Evolutionary conservation across 2,113 vertebrate species (phyloP).

Genomic region (Callospermophilus lateralis): DNA sequence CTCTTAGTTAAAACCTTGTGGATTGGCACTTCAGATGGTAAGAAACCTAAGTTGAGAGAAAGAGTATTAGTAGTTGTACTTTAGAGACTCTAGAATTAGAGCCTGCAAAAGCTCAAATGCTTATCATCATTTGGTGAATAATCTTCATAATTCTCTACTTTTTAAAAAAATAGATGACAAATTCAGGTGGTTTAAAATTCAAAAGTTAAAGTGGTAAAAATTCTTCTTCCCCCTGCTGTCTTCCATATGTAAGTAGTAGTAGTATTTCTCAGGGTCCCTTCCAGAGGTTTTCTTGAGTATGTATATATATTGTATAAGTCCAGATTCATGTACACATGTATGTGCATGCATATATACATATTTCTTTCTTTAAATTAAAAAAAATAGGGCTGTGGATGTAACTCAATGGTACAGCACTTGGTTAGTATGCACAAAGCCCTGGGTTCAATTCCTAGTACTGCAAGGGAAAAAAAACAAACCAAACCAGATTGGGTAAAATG

Average conservation of each 20-base stretch:
- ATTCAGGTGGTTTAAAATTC: not conserved
- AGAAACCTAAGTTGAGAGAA: not conserved
- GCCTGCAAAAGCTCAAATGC: not conserved
- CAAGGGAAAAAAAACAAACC: too few species aligned
- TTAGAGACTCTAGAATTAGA: not conserved
- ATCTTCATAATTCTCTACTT: not conserved
- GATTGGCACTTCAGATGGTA: not conserved
- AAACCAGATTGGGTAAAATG: not conserved
- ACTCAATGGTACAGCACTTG: too few species aligned
- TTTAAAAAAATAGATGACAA: not conserved
- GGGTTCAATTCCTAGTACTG: too few species aligned
- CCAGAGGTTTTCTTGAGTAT: not conserved
- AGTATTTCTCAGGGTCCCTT: not conserved
- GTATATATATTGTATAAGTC: not conserved
- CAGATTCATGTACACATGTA: not conserved
- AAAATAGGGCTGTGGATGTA: not conserved
- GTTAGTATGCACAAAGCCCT: too few species aligned
- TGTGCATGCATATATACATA: not conserved
- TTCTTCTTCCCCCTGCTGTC: not conserved
- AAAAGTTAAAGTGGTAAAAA: not conserved
- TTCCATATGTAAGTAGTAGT: not conserved
- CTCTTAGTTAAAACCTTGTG: not conserved
- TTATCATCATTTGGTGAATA: not conserved
- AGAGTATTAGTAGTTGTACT: not conserved
- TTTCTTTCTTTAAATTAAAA: not conserved